These are phyloP conservation scores for Chelon labrosus DNA, from an alignment of 2,797 vertebrate genomes.

Conservation along the genomic window DNA sequence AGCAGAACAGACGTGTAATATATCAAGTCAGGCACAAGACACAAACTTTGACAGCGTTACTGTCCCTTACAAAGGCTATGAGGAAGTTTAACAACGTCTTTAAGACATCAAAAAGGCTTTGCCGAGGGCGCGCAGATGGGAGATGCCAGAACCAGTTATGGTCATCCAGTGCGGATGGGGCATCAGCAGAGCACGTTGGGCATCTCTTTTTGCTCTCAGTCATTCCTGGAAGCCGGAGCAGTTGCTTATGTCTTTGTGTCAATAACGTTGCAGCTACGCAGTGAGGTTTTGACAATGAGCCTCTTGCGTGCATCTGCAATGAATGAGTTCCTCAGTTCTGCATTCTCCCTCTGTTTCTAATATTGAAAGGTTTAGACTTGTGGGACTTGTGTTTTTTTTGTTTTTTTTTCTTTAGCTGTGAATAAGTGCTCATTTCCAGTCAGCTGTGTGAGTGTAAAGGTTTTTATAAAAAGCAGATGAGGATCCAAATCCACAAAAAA, in stretches of 20 bases:
- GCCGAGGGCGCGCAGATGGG: constrained; percentile 75
- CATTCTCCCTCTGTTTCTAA: constrained; percentile 75
- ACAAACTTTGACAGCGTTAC: constrained; percentile 47
- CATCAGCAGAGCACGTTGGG: constrained; percentile 33
- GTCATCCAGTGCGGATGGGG: constrained; percentile 53
- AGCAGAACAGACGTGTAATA: constrained; percentile 15
- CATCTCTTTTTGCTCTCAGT: constrained; percentile 57
- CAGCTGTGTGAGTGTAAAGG: constrained; percentile 15
- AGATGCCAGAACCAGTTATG: constrained; percentile 71
- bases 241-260: constrained; percentile 49
- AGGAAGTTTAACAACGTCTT: constrained; percentile 64
- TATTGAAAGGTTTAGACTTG: constrained; percentile 67
- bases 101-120: constrained; percentile 78
- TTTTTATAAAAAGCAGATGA: constrained; percentile 28
- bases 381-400: neutral
- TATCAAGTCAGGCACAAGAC: constrained; percentile 15
- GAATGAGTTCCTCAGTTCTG: constrained; percentile 53
- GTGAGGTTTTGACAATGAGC: constrained; percentile 44
- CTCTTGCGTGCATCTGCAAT: constrained; percentile 31
- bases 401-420: constrained; percentile 20
- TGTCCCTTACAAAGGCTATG: constrained; percentile 53
- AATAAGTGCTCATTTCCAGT: constrained; percentile 42
- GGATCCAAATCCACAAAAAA: constrained; percentile 9
- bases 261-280: constrained; percentile 39
- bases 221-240: constrained; percentile 52